Conservation (phyloP, 2,888 invertebrate species). For the Nomada fucata region DNA sequence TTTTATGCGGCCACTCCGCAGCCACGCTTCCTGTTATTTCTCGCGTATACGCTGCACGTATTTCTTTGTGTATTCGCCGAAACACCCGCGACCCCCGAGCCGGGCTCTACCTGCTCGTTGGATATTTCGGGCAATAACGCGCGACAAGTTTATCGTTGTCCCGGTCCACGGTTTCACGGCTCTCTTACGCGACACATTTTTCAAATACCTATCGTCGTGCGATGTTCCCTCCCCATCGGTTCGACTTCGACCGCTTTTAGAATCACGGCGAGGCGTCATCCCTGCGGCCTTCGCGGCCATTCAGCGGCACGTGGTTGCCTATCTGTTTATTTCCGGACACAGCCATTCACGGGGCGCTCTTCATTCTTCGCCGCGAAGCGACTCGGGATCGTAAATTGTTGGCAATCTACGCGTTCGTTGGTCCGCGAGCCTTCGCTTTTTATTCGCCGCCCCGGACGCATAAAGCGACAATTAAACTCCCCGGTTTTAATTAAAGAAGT, state of each 20-base stretch:
- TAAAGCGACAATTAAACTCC: conserved; percentile 43
- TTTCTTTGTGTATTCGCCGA: conserved; percentile 55
- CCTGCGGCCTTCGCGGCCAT: neutral
- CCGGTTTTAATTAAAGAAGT: conserved; percentile 44
- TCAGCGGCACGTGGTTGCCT: neutral
- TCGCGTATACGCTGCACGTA: conserved; percentile 64
- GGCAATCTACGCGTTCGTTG: conserved; percentile 36
- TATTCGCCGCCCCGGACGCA: neutral
- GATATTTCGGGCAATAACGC: conserved; percentile 39
- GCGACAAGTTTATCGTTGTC: neutral
- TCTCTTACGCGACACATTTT: neutral
- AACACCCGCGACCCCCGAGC: neutral
- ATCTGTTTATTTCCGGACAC: conserved; percentile 31
- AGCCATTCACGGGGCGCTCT: conserved; percentile 16
- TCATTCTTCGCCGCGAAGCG: conserved; percentile 19
- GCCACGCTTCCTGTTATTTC: conserved; percentile 27
- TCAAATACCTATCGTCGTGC: no score
- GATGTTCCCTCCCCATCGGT: no score
- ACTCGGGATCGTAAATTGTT: conserved; percentile 41
- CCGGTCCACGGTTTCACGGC: neutral
- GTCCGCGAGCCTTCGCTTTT: conserved; percentile 19
- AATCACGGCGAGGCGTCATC: no score
- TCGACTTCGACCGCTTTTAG: no score
- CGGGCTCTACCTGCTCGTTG: conserved; percentile 6
- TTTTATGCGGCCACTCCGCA: conserved; percentile 56